phyloP scores from a whole-genome alignment of 2,113 vertebrate species.

The Pelusios castaneus region DNA sequence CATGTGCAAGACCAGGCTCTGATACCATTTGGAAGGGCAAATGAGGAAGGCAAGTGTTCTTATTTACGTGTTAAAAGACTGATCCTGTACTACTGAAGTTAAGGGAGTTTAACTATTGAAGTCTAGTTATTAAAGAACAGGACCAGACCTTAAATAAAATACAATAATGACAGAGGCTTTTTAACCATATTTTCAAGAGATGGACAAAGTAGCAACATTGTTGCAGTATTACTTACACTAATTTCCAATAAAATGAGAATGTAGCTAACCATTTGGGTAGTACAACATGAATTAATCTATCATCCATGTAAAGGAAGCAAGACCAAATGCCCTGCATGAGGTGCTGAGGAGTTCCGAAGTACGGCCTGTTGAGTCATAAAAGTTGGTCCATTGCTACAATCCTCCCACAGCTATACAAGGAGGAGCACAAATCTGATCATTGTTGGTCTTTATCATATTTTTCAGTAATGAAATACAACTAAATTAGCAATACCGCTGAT shows the following conservation, averaged over 20 bases:
- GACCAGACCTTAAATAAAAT: not conserved
- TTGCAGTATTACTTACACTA: not conserved
- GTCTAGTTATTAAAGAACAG: not conserved
- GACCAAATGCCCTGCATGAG: not conserved
- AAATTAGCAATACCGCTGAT: not conserved
- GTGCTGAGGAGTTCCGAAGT: not conserved
- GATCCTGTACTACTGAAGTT: not conserved
- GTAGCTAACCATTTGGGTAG: not conserved
- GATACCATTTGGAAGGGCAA: not conserved
- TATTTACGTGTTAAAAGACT: not conserved
- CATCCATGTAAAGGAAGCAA: not conserved
- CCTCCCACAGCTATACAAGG: not conserved
- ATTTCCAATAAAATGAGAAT: not conserved
- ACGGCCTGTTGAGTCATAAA: not conserved
- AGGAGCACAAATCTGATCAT: not conserved
- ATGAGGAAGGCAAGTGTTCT: not conserved
- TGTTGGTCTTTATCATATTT: not conserved
- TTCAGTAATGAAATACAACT: not conserved
- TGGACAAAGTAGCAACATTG: not conserved
- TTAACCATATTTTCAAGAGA: not conserved
- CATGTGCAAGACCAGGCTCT: not conserved
- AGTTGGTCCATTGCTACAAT: not conserved
- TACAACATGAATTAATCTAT: accelerated
- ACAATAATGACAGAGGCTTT: not conserved
- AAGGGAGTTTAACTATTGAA: not conserved